These are phyloP conservation scores for Gephyroberyx darwinii DNA, from an alignment of 2,797 vertebrate genomes.

Conservation along the genomic window DNA sequence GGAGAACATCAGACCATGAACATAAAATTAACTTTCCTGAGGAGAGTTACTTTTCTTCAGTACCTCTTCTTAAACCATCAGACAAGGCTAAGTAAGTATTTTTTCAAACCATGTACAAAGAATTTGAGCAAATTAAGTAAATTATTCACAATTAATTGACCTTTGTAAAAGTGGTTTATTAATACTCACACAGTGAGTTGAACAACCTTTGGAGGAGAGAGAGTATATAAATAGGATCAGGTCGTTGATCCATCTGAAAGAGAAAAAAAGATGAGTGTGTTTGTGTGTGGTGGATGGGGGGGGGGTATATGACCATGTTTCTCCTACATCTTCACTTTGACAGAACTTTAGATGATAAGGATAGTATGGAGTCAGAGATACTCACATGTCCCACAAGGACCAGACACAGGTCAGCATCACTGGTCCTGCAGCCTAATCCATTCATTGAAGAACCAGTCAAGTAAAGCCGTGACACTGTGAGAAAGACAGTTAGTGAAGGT, in stretches of 20 bases:
- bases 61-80: background rate
- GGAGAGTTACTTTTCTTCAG: too few relatives aligned
- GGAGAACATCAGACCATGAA: background rate
- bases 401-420: slow-evolving; percentile 95
- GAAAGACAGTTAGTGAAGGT: slow-evolving; percentile 14
- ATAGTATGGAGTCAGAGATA: slow-evolving; percentile 34
- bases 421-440: slow-evolving; percentile 91
- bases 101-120: background rate
- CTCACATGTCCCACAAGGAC: slow-evolving; percentile 88
- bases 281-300: background rate
- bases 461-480: slow-evolving; percentile 87
- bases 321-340: background rate
- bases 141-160: background rate
- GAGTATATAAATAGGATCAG: slow-evolving; percentile 88
- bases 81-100: background rate
- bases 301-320: background rate
- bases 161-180: background rate
- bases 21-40: too few relatives aligned
- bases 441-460: slow-evolving; percentile 95
- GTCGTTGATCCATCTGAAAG: slow-evolving; percentile 86
- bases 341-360: slow-evolving; percentile 2
- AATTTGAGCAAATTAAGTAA: background rate
- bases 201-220: slow-evolving; percentile 87
- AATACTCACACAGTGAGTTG: slow-evolving; percentile 90
- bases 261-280: slow-evolving; percentile 4